Base-by-base conservation (phyloP, 2,113 vertebrate genomes). In the Etia nguti region DNA sequence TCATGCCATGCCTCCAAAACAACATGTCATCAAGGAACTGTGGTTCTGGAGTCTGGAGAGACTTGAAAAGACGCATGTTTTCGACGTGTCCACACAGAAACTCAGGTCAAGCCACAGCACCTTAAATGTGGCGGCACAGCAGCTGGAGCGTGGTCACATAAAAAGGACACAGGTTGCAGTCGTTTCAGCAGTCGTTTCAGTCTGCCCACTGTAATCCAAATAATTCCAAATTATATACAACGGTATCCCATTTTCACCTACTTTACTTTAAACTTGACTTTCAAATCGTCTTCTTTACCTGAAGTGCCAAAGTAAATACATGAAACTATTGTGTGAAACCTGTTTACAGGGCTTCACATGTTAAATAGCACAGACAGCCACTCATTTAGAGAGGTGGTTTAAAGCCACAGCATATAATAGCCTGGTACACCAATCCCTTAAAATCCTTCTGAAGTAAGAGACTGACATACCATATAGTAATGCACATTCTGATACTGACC, bases 1-100 rank as follows among this genome's bases (percentile, higher is more conserved):
- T 92, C 79, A 89, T 90, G 83, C 56, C 48, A 65, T 60, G 55
- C 75, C 50, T 79, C 68, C 38, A 36, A 80, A 77, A 81, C 43
- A 93, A 86, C 92, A 90, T 92, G 90, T 93, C 84, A 94, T 95
- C 85, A 93, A 79, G 83, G 16, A 89, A 68, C 62, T 94, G 91
- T 89, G 94, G 93, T 94, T 92, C 84, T 85, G 55, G 26, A 87
- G 87, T 50, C 84, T 92, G 88, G 92, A 90, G 70, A 83, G 68
- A 90, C 83, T 86, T 91, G 65, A 92, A 91, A 91, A 90, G 88
- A 86, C 41, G 22, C 50, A 43, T 36, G 65, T 22, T 31, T 62
- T 82, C 20, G 13, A 92, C 18, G 88, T 92, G 93, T 93, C 91
- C 90, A 79, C 80, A 80, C 65, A 83, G 56, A 95, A 84, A 88